Base-by-base conservation (phyloP, 2,888 invertebrate genomes). In the Brassicogethes aeneus region DNA sequence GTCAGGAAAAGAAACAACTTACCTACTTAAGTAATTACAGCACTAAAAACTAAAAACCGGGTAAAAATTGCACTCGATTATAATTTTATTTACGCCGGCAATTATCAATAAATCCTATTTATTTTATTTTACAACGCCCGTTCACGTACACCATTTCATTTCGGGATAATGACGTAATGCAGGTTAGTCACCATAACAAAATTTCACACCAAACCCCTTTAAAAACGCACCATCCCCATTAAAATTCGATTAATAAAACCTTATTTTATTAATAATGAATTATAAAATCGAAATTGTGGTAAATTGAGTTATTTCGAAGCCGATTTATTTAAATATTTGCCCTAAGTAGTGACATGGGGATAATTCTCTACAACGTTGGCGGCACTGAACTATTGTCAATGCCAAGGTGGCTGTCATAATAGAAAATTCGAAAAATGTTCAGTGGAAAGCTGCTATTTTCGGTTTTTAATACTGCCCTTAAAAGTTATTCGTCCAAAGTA, bases 41-140 rank as follows among this genome's bases (percentile, higher is more conserved):
- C 15, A n/a, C n/a, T n/a, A n/a, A 14, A 15, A 14, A n/a, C 15
- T 16, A 15, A 43, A 47, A 33, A 49, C 48, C 39, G 39, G n/a
- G 36, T 33, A 16, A 39, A 30, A 42, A 39, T 44, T 44, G 42
- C 40, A 42, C 45, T 39, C 39, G 48, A 48, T 47, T 42, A 40
- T 37, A 41, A 35, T 39, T 39, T 37, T 37, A 37, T 42, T 42
- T 37, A 39, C 38, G 37, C 37, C 44, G 43, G 29, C n/a, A n/a
- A n/a, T n/a, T 31, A 41, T 42, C 44, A 42, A 37, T 40, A 48
- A 39, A 36, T 39, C 34, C 31, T 37, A 43, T 47, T 50, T 52
- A 53, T 54, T 47, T 50, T 52, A 53, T 54, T 57, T 56, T 52
- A 55, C 56, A 57, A 63, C 63, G 61, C 64, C 65, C 64, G 62